Evolutionary conservation across 2,113 vertebrate genomes (phyloP), one percentile per base, ranked within the genome.

Genomic region (Labeo rohita): DNA sequence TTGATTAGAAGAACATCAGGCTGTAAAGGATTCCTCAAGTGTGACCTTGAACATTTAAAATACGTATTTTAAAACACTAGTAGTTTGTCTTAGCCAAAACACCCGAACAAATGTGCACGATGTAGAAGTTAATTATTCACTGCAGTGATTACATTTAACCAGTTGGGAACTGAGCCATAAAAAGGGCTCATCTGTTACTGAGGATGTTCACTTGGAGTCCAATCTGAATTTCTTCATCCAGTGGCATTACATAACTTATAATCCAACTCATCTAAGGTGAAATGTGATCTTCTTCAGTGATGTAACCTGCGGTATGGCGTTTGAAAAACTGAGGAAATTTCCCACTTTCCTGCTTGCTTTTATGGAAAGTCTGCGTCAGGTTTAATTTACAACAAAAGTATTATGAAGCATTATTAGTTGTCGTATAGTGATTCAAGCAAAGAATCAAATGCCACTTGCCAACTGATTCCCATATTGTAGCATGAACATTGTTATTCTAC

Each of bases 71-170:
- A 77, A 76, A 72, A 49, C 18, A 13, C 21, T 74, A 54, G 3
- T 9, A 76, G n/a, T 28, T 28, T 8, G 45, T 21, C 73, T 76
- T 47, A 28, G 73, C 49, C 47, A 54, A 50, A 75, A 47, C 45
- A 75, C 3, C n/a, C 3, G 7, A 47, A 1, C 11, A n/a, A 77
- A 77, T 52, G 75, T n/a, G 28, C 50, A 54, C 7, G 1, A 54
- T 34, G 74, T 49, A 52, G 74, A 77, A 28, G 75, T 77, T 54
- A 77, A 54, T 18, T 28, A 52, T 77, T 77, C 13, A 77, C 49
- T 6, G 28, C 49, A 18, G 50, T 4, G 75, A 77, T 54, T 77
- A 54, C 28, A 36, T 18, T 21, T 15, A 54, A 36, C 75, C 49
- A 36, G 28, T 54, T 18, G 50, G 75, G 45, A 74, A 74, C 21